Evolutionary conservation across 2,888 invertebrate genomes (phyloP).

Genomic region (Drosophila histrio): DNA sequence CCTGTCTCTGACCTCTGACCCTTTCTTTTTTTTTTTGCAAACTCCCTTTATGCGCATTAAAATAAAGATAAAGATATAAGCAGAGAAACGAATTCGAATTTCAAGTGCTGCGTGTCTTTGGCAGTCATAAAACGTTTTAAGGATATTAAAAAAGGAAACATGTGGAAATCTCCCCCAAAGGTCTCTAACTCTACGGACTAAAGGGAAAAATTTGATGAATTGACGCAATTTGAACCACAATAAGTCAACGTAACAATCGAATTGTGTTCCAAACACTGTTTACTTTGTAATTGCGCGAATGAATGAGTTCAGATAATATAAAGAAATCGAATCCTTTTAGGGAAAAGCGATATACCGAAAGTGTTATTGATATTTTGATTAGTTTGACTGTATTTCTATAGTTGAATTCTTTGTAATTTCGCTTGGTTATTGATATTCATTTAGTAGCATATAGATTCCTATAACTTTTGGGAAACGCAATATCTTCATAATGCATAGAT

Average conservation of each 20-base stretch:
- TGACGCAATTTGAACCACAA: constrained; percentile 60
- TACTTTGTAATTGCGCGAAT: background rate
- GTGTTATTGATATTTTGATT: too few species aligned
- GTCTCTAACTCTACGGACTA: constrained; percentile 9
- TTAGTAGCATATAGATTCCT: too few species aligned
- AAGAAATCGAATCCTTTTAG: too few species aligned
- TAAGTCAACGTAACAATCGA: constrained; percentile 31
- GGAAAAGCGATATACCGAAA: too few species aligned
- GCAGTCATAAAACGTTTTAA: constrained; percentile 68
- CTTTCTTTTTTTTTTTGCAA: background rate
- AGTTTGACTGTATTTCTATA: too few species aligned
- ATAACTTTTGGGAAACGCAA: too few species aligned
- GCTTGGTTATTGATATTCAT: too few species aligned
- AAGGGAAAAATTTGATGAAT: constrained; percentile 57
- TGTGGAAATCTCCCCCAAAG: constrained; percentile 28
- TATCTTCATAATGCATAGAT: too few species aligned
- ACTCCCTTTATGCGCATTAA: constrained; percentile 64
- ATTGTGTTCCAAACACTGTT: constrained; percentile 17
- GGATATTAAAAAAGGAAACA: constrained; percentile 66
- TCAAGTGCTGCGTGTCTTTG: constrained; percentile 55
- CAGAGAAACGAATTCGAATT: constrained; percentile 57
- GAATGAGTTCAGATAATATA: too few species aligned
- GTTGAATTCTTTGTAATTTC: too few species aligned
- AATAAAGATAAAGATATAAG: constrained; percentile 29
- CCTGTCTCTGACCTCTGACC: constrained; percentile 34